These are phyloP conservation scores for Gari tellinella DNA, from an alignment of 2,888 invertebrate species.

Conservation along the genomic window DNA sequence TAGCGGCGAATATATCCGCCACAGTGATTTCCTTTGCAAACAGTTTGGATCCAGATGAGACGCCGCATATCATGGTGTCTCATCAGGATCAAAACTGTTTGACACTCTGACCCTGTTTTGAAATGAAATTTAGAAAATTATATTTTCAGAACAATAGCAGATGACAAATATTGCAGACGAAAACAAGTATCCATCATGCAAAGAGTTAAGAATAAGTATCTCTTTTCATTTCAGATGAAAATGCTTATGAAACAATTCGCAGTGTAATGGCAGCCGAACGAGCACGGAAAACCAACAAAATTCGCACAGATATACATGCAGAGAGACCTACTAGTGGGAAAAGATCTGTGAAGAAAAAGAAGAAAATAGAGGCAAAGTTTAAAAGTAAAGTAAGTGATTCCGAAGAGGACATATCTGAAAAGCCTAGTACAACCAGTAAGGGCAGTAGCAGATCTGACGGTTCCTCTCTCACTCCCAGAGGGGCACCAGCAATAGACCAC, in stretches of 20 bases:
- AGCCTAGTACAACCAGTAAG: constrained; percentile 41
- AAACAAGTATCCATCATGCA: too few species aligned
- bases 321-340: constrained; percentile 43
- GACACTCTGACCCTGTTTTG: too few species aligned
- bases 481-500: constrained; percentile 50
- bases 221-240: constrained; percentile 45
- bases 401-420: constrained; percentile 55
- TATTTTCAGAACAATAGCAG: too few species aligned
- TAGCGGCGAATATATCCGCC: too few species aligned
- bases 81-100: too few species aligned
- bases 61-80: too few species aligned
- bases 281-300: constrained; percentile 49
- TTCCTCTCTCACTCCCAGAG: constrained; percentile 23
- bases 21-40: too few species aligned
- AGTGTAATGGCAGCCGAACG: constrained; percentile 61
- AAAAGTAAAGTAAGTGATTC: constrained; percentile 50
- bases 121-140: too few species aligned
- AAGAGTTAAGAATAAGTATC: too few species aligned
- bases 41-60: too few species aligned
- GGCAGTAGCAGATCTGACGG: constrained; percentile 16
- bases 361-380: constrained; percentile 36
- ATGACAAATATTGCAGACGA: too few species aligned
- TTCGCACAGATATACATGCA: constrained; percentile 52
- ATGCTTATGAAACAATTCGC: constrained; percentile 62
- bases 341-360: constrained; percentile 47